Conservation (phyloP, 2,797 vertebrate genomes). For the Schizothorax lantsangensis region DNA sequence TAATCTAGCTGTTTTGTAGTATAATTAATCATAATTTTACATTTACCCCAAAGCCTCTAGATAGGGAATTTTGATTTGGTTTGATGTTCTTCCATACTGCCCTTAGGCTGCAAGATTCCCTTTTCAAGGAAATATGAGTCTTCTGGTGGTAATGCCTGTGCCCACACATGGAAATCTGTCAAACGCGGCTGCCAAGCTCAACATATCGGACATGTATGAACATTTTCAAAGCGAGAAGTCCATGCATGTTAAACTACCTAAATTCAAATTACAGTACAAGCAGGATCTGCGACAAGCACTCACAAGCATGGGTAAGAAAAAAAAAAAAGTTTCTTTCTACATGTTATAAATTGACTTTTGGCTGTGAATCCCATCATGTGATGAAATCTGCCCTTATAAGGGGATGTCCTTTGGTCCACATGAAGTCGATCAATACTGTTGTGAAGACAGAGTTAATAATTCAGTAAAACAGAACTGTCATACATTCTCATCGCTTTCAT, state of each 20-base stretch:
- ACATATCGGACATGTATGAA: constrained; percentile 78
- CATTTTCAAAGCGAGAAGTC: constrained; percentile 79
- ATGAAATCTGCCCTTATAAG: constrained; percentile 7
- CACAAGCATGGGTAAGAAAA: constrained; percentile 84
- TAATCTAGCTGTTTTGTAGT: constrained; percentile 57
- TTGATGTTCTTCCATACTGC: neutral
- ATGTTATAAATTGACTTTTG: neutral
- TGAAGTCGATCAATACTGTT: constrained; percentile 19
- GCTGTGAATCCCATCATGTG: neutral
- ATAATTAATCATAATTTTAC: neutral
- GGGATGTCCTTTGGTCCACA: neutral
- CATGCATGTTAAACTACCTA: constrained; percentile 88
- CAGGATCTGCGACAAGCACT: constrained; percentile 84
- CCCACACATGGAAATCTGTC: constrained; percentile 76
- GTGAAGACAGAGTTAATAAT: constrained; percentile 16
- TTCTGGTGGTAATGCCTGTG: constrained; percentile 84
- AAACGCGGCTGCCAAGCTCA: constrained; percentile 79
- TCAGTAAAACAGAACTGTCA: constrained; percentile 8
- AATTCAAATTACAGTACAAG: constrained; percentile 84
- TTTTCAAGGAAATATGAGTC: constrained; percentile 88
- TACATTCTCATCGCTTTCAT: neutral
- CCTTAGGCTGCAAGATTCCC: constrained; percentile 88
- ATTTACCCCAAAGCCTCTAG: neutral
- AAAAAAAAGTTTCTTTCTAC: neutral
- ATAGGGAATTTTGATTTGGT: neutral